Conservation (phyloP, 92 coral and sea anemone species). For the Palythoa caribaeorum region DNA sequence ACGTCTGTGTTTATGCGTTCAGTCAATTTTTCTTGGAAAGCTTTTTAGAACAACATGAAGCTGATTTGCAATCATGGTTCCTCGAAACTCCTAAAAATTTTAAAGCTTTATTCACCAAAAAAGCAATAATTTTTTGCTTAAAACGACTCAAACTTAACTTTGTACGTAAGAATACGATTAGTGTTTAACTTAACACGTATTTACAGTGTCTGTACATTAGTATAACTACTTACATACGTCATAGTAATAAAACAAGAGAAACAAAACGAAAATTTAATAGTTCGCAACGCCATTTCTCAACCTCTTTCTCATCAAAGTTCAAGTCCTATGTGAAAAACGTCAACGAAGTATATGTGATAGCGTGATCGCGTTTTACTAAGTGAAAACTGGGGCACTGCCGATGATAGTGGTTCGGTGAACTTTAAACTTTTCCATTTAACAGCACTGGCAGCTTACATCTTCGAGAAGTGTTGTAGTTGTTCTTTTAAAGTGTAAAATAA, state of each 20-base stretch:
- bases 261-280: neutral
- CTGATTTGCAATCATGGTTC: neutral
- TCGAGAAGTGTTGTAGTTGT: neutral
- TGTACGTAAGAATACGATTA: neutral
- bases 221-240: neutral
- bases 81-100: neutral
- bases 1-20: neutral
- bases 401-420: too few relatives aligned
- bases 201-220: constrained; percentile 17
- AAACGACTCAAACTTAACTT: constrained; percentile 5
- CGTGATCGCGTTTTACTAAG: too few relatives aligned
- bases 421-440: neutral
- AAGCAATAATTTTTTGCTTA: neutral
- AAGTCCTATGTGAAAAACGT: too few relatives aligned
- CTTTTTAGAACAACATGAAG: neutral
- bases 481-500: neutral
- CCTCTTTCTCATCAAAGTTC: too few relatives aligned
- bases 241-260: neutral
- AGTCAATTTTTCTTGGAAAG: neutral
- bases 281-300: too few relatives aligned
- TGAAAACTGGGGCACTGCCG: too few relatives aligned
- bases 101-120: neutral
- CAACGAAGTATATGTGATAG: too few relatives aligned
- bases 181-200: neutral
- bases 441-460: neutral